phyloP scores from a whole-genome alignment of 1,140 invertebrate genomes.

The Cydia amplana region DNA sequence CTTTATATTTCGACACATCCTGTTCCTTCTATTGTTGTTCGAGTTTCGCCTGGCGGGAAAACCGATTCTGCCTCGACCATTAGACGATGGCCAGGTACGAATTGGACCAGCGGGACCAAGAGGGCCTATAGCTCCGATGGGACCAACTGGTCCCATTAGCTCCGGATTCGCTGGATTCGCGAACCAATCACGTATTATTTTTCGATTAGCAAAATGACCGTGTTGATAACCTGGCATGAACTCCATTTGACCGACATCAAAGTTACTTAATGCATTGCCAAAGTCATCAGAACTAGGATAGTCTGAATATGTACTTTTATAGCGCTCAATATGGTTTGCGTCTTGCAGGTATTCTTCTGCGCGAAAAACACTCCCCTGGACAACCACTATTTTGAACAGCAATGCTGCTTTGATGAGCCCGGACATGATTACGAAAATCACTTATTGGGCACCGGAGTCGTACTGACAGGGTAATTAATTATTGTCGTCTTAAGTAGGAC shows the following conservation, averaged over 20 bases:
- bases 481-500: background rate
- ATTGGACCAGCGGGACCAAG: background rate
- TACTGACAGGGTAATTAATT: background rate
- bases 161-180: background rate
- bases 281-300: constrained; percentile 21
- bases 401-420: constrained; percentile 27
- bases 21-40: background rate
- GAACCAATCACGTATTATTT: background rate
- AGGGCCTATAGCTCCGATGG: background rate
- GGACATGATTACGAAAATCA: constrained; percentile 26
- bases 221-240: background rate
- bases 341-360: background rate
- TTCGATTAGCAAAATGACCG: background rate
- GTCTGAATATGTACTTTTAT: constrained; percentile 21
- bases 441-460: constrained; percentile 10
- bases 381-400: constrained; percentile 17
- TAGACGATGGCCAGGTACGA: background rate
- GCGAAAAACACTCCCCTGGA: background rate
- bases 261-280: background rate
- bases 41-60: background rate
- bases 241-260: background rate
- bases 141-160: background rate
- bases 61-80: background rate
- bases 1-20: background rate
- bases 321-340: background rate